A percentile compares a stretch with the other conserved stretches of the same genome.
phyloP scores from a whole-genome alignment of 2,888 invertebrate genomes.

The Dolichopus griseipennis region DNA sequence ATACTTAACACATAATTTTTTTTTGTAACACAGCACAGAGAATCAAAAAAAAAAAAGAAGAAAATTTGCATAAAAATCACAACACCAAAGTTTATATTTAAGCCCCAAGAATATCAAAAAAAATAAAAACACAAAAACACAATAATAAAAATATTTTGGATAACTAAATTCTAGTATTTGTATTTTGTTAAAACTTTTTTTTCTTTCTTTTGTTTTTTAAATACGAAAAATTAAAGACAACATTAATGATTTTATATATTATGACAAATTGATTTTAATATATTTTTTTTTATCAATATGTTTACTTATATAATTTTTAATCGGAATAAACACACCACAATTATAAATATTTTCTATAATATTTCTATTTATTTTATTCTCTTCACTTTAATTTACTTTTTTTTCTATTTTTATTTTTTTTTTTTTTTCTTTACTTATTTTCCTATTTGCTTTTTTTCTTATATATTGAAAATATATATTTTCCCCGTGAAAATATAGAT shows the following conservation, averaged over 20 bases:
- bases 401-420: no score
- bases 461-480: not conserved
- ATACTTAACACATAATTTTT: no score
- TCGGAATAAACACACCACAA: not conserved
- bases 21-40: no score
- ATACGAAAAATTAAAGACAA: not conserved
- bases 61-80: constrained; percentile 2
- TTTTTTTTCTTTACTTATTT: no score
- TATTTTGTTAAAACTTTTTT: no score
- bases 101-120: no score
- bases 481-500: constrained; percentile 6
- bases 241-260: not conserved
- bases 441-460: not conserved
- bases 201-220: not conserved
- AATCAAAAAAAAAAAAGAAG: no score
- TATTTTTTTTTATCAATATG: not conserved
- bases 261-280: not conserved
- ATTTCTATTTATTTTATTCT: not conserved
- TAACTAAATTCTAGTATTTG: no score
- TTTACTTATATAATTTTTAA: not conserved
- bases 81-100: not conserved
- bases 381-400: no score
- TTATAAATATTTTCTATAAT: no score
- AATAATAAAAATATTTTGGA: no score
- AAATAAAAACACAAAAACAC: no score